Conservation (phyloP, 2,797 vertebrate species). For the Sebastes glaucus region DNA sequence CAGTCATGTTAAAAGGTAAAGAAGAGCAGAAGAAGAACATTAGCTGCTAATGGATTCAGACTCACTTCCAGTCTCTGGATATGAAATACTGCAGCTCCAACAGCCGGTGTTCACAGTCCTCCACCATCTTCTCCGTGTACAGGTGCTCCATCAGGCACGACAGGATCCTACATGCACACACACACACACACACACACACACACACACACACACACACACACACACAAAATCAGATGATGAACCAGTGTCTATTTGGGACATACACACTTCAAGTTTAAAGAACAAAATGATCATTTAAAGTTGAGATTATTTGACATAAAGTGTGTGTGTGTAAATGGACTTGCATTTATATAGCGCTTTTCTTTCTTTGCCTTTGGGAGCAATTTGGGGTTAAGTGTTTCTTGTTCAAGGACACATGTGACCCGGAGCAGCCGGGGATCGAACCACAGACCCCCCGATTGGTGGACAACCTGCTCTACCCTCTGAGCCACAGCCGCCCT, state of each 20-base stretch:
- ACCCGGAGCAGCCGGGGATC: too few relatives aligned
- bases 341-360: too few relatives aligned
- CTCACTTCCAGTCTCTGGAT: conserved; percentile 98
- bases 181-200: too few relatives aligned
- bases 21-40: not conserved
- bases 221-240: not conserved
- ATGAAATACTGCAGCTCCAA: conserved; percentile 97
- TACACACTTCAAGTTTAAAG: not conserved
- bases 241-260: not conserved
- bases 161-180: conserved; percentile 83
- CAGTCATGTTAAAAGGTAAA: not conserved
- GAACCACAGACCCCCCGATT: too few relatives aligned
- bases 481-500: too few relatives aligned
- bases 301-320: not conserved
- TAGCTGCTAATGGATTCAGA: not conserved
- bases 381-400: too few relatives aligned
- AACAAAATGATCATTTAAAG: not conserved
- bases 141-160: conserved; percentile 97
- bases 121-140: conserved; percentile 98
- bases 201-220: too few relatives aligned
- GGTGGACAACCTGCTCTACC: too few relatives aligned
- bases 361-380: too few relatives aligned
- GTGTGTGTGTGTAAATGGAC: too few relatives aligned
- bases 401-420: too few relatives aligned
- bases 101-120: conserved; percentile 93